These are phyloP conservation scores for Centropus bengalensis DNA, from an alignment of 2,113 vertebrate genomes.

Conservation along the genomic window DNA sequence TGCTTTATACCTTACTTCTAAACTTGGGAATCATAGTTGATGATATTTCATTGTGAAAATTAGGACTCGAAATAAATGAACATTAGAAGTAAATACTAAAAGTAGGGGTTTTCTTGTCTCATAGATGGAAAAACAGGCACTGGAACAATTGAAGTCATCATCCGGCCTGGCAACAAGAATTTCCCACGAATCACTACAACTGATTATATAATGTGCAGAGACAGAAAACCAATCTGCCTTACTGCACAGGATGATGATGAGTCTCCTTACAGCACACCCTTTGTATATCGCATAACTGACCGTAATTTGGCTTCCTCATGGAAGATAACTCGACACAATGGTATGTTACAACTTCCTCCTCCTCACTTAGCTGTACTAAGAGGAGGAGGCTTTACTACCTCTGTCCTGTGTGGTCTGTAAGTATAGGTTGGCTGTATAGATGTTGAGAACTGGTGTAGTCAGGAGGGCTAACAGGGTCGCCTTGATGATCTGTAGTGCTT, in stretches of 20 bases:
- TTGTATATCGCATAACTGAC: constrained; percentile 73
- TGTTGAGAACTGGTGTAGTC: neutral
- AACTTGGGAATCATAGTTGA: neutral
- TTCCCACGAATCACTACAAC: constrained; percentile 58
- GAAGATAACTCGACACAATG: constrained; percentile 71
- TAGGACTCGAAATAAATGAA: neutral
- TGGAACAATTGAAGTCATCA: constrained; percentile 82
- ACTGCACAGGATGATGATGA: constrained; percentile 79
- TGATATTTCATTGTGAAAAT: neutral
- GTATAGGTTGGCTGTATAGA: neutral
- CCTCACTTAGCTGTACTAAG: neutral
- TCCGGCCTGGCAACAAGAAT: constrained; percentile 85
- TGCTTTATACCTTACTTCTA: neutral
- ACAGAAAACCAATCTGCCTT: constrained; percentile 64
- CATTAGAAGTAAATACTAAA: neutral
- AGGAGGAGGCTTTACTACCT: neutral
- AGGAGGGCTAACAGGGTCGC: neutral
- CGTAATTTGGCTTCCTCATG: constrained; percentile 62
- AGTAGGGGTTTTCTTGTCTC: neutral
- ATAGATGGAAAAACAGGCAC: constrained; percentile 83
- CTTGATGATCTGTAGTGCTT: neutral
- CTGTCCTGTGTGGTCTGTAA: neutral
- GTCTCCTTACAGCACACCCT: constrained; percentile 76
- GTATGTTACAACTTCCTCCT: constrained; percentile 59
- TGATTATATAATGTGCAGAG: constrained; percentile 74